A percentile compares a stretch with the other conserved stretches of the same genome.
phyloP scores from a whole-genome alignment of 2,797 vertebrate species.

The Neosilurus hyrtlii region DNA sequence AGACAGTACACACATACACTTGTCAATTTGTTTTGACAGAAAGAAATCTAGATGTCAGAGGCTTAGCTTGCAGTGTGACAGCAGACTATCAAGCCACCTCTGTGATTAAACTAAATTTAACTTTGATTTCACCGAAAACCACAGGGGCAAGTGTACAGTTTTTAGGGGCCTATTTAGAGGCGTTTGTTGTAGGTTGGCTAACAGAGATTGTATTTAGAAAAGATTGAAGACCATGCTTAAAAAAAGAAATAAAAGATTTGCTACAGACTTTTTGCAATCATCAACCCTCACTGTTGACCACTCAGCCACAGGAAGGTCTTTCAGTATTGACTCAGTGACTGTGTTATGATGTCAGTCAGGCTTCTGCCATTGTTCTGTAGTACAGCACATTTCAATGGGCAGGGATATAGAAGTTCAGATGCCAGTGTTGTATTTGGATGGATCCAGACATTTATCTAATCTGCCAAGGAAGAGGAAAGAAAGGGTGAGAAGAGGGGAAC shows the following conservation, averaged over 20 bases:
- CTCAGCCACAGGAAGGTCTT: conserved; percentile 64
- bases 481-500: conserved; percentile 33
- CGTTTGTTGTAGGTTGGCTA: background rate
- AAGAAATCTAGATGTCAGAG: conserved; percentile 8
- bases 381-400: conserved; percentile 47
- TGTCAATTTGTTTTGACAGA: conserved; percentile 6
- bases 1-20: conserved; percentile 25
- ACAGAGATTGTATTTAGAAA: conserved; percentile 31
- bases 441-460: conserved; percentile 56
- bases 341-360: conserved; percentile 55
- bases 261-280: background rate
- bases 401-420: conserved; percentile 13
- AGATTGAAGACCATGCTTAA: background rate
- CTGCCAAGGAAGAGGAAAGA: conserved; percentile 46
- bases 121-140: background rate
- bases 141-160: background rate
- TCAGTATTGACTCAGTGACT: conserved; percentile 66
- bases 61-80: conserved; percentile 4
- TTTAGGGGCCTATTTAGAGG: background rate
- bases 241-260: conserved; percentile 28
- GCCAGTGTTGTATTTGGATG: conserved; percentile 47
- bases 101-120: background rate
- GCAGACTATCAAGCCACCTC: background rate
- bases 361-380: conserved; percentile 54
- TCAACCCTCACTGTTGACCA: conserved; percentile 26